Conservation (phyloP, 1,140 invertebrate species). For the Campoletis sonorensis region DNA sequence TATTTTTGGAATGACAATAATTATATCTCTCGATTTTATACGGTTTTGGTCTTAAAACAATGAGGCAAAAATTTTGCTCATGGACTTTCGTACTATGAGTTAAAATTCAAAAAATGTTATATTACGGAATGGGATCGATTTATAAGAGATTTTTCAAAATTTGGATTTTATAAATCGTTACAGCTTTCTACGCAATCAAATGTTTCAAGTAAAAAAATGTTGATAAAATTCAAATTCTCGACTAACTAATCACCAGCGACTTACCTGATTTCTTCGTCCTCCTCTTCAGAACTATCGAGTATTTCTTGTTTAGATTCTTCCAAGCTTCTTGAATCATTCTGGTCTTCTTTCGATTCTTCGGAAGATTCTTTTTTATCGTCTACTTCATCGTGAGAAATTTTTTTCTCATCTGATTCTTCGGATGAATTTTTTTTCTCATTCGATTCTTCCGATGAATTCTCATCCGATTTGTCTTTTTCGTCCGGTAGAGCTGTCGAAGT, state of each 20-base stretch:
- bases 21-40: no score
- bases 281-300: constrained; percentile 57
- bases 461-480: not conserved
- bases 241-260: not conserved
- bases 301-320: constrained; percentile 32
- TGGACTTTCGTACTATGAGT: no score
- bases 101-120: no score
- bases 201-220: no score
- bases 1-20: no score
- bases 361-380: constrained; percentile 28
- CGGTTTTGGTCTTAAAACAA: no score
- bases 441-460: constrained; percentile 38
- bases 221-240: constrained; percentile 1
- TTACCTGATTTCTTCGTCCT: constrained; percentile 67
- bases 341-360: constrained; percentile 9
- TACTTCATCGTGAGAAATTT: not conserved
- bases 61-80: no score
- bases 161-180: no score
- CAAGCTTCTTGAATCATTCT: constrained; percentile 32
- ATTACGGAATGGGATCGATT: no score
- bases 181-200: no score
- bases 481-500: not conserved
- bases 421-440: constrained; percentile 52
- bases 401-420: constrained; percentile 58
- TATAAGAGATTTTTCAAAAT: no score